These are phyloP conservation scores for Thaumatotibia leucotreta DNA, from an alignment of 1,140 invertebrate species.

Conservation along the genomic window DNA sequence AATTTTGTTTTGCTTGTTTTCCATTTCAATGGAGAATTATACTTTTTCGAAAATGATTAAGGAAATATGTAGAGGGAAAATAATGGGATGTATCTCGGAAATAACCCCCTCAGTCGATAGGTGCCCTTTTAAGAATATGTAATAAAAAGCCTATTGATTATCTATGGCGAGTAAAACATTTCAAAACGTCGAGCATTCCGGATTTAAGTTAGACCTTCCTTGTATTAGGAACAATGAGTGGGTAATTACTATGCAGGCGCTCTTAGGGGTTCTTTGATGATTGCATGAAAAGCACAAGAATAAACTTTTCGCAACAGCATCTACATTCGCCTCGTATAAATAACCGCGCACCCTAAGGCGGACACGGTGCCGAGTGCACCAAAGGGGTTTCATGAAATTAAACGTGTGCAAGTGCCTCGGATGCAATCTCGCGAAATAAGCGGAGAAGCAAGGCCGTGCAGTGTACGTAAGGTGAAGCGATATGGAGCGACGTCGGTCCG, in stretches of 20 bases:
- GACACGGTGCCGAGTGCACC: slow-evolving; percentile 11
- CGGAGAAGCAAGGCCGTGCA: slow-evolving; percentile 16
- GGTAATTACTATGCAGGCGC: not conserved
- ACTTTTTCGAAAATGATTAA: too few species aligned
- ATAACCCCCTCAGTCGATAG: too few species aligned
- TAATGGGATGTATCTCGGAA: too few species aligned
- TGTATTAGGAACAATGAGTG: not conserved
- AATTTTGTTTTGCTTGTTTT: too few species aligned
- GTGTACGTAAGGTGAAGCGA: slow-evolving; percentile 20
- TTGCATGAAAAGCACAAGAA: not conserved
- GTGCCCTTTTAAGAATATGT: too few species aligned
- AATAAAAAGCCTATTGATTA: too few species aligned
- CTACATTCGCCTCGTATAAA: not conserved
- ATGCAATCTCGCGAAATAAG: slow-evolving; percentile 32
- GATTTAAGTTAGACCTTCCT: not conserved
- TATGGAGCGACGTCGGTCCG: slow-evolving; percentile 24
- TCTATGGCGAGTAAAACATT: too few species aligned
- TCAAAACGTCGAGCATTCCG: too few species aligned
- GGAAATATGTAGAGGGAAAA: too few species aligned
- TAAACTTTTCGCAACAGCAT: slow-evolving; percentile 3
- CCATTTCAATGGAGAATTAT: too few species aligned
- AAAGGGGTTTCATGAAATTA: slow-evolving; percentile 13
- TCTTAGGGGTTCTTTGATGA: not conserved
- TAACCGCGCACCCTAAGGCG: slow-evolving; percentile 1
- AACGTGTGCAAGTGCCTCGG: slow-evolving; percentile 18